Base-by-base conservation (phyloP, 2,888 invertebrate species). In the Athalia circularis region DNA sequence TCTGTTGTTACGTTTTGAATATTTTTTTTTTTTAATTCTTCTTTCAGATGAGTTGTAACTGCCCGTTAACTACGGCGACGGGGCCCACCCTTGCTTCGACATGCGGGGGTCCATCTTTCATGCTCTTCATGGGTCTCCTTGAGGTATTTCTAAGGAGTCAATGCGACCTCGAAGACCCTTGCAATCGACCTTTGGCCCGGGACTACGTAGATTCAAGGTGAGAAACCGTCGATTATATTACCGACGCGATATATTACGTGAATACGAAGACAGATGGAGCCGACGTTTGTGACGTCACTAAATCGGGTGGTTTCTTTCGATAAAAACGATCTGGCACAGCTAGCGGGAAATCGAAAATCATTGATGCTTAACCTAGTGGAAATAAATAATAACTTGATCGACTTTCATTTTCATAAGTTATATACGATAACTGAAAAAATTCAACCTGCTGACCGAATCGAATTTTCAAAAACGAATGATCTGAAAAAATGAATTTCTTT, bases 81-180 rank as follows among this genome's bases (percentile, higher is more conserved):
- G 96, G 96, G n/a, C 96, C 96, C 5, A 96, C 96, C 72, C 91
- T 97, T 84, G 96, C 96, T 59, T 93, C 95, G 78, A 95, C 96
- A 75, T 97, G 96, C 89, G 96, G 96, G 8, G 96, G 96, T 45
- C 94, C 95, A 77, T 94, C 95, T 61, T 96, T 95, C 89, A 96
- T 96, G 96, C 93, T 96, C 65, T 97, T 96, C 91, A 97, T 97
- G 96, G 96, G 96, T 0, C 92, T 97, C 4, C 92, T 96, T 65
- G 96, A 96, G 88, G 96, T 96, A 6, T 96, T 97, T 90, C 92
- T 96, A 78, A 92, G 96, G 76, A 96, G 96, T 81, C 96, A 97
- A 88, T 97, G 96, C 87, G 96, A 97, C 89, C 91, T 97, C 82
- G 96, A 96, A 86, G 96, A 97, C 90, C 96, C 96, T 0, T 96